These are phyloP conservation scores for Cheiracanthium punctorium DNA, from an alignment of 2,888 invertebrate genomes.

Conservation along the genomic window DNA sequence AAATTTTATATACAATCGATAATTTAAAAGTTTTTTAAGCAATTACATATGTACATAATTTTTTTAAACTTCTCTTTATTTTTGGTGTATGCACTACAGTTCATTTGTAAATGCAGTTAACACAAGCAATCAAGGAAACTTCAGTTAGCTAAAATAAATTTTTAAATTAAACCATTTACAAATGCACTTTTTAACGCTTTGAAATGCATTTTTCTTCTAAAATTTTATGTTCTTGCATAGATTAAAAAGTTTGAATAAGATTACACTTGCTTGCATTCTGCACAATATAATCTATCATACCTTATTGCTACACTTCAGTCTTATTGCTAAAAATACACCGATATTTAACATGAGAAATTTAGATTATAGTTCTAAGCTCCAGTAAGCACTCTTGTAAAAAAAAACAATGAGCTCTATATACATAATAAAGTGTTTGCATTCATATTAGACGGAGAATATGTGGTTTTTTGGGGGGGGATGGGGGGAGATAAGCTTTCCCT, in stretches of 20 bases:
- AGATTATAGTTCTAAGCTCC: not conserved
- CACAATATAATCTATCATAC: not conserved
- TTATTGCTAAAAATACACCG: constrained; percentile 14
- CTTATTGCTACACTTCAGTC: constrained; percentile 3
- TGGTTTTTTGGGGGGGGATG: too few relatives aligned
- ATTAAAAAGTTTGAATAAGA: constrained; percentile 23
- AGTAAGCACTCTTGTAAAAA: not conserved
- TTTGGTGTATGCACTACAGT: not conserved
- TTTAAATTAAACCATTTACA: constrained; percentile 32
- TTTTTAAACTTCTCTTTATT: not conserved
- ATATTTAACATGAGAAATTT: constrained; percentile 7
- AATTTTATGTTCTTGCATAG: constrained; percentile 16
- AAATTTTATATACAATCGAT: constrained; percentile 60
- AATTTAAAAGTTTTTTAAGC: constrained; percentile 61
- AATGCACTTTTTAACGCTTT: not conserved
- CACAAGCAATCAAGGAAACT: constrained; percentile 1
- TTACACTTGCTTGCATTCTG: constrained; percentile 1
- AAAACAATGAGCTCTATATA: too few relatives aligned
- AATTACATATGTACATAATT: constrained; percentile 52
- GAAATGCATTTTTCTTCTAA: not conserved
- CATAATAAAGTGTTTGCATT: too few relatives aligned
- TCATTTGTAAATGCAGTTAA: constrained; percentile 5
- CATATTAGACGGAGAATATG: too few relatives aligned
- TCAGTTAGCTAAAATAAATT: constrained; percentile 37
- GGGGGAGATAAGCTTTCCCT: too few relatives aligned